phyloP scores from a whole-genome alignment of 2,888 invertebrate species.

The Kuschelorhynchus macadamiae region DNA sequence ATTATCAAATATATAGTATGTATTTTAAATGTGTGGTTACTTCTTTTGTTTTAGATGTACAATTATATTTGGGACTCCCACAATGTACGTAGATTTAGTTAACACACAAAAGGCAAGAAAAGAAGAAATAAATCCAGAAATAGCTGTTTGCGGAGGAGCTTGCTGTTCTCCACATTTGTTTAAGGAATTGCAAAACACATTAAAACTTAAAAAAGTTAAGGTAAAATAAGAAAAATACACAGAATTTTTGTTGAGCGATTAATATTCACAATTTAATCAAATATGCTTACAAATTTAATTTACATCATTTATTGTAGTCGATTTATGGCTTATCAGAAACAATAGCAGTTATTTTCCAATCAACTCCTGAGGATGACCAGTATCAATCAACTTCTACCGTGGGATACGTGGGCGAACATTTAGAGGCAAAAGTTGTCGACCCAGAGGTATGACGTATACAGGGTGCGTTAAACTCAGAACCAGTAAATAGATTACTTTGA shows the following conservation, averaged over 20 bases:
- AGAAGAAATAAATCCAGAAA: conserved; percentile 69
- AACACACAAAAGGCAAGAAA: conserved; percentile 69
- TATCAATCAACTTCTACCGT: conserved; percentile 70
- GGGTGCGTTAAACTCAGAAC: too few relatives aligned
- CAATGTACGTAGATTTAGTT: conserved; percentile 87
- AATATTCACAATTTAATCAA: too few relatives aligned
- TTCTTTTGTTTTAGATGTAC: conserved; percentile 82
- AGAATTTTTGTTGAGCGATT: too few relatives aligned
- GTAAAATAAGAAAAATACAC: too few relatives aligned
- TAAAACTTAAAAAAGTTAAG: conserved; percentile 70
- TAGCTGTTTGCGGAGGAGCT: conserved; percentile 81
- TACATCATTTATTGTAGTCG: conserved; percentile 66
- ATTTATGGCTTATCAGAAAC: conserved; percentile 76
- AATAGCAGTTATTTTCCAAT: conserved; percentile 72
- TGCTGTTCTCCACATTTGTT: conserved; percentile 77
- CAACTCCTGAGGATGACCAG: conserved; percentile 68
- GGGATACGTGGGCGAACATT: conserved; percentile 72
- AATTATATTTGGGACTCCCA: conserved; percentile 83
- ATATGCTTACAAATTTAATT: too few relatives aligned
- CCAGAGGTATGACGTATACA: conserved; percentile 24
- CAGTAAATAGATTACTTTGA: too few relatives aligned
- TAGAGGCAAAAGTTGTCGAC: conserved; percentile 79
- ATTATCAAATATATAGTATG: too few relatives aligned
- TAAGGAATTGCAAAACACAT: conserved; percentile 68
- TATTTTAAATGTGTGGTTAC: too few relatives aligned